Conservation (phyloP, 2,797 vertebrate genomes). For the Muscicapa striata region DNA sequence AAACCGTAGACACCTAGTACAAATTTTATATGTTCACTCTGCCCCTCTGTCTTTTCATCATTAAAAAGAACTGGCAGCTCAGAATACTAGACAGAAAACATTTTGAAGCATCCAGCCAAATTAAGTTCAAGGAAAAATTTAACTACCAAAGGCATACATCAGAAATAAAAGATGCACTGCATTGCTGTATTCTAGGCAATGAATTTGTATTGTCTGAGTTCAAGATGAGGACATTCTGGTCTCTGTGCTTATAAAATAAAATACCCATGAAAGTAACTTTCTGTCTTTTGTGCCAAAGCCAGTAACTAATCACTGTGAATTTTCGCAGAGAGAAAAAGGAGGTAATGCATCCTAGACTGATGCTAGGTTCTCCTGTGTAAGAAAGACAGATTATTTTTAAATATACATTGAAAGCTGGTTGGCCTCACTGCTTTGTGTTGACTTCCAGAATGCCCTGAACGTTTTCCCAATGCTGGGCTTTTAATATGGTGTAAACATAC, state of each 20-base stretch:
- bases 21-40: background rate
- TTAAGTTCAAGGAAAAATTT: background rate
- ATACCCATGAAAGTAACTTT: background rate
- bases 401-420: background rate
- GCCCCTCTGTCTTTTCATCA: background rate
- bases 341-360: background rate
- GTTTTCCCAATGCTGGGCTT: background rate
- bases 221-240: background rate
- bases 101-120: background rate
- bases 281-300: background rate
- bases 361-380: background rate
- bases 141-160: background rate
- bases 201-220: background rate
- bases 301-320: background rate
- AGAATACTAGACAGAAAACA: background rate
- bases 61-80: background rate
- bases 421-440: background rate
- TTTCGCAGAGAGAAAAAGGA: background rate
- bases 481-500: background rate
- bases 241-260: background rate
- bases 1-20: background rate
- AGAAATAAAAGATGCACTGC: background rate
- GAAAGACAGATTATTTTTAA: background rate
- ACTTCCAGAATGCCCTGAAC: background rate
- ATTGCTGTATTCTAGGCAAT: background rate